These are phyloP conservation scores for Colletes latitarsis DNA, from an alignment of 1,140 invertebrate species.

Conservation along the genomic window DNA sequence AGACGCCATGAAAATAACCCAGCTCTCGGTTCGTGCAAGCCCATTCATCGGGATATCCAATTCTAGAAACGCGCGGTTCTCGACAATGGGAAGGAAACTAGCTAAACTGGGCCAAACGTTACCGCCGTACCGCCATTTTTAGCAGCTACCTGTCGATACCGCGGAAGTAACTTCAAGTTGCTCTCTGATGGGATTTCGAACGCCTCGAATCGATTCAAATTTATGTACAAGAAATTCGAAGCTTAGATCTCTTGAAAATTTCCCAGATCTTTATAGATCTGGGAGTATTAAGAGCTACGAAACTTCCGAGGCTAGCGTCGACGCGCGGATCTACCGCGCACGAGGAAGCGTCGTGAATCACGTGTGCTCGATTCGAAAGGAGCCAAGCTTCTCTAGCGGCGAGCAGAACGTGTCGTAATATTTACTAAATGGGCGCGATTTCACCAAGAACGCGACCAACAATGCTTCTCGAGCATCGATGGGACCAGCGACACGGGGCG, in stretches of 20 bases:
- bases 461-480: neutral
- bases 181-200: too few relatives aligned
- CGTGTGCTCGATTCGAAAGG: conserved; percentile 9
- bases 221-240: too few relatives aligned
- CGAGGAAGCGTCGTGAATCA: neutral
- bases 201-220: too few relatives aligned
- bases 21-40: neutral
- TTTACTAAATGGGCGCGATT: conserved; percentile 9
- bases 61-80: neutral
- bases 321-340: neutral
- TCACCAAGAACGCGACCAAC: conserved; percentile 22
- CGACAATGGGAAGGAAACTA: conserved; percentile 7
- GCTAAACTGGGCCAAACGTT: conserved; percentile 15
- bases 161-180: neutral
- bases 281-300: too few relatives aligned
- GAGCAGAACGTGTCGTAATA: neutral
- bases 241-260: too few relatives aligned
- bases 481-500: neutral
- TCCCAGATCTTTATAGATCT: too few relatives aligned
- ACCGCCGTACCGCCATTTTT: neutral
- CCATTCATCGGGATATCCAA: conserved; percentile 4
- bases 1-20: conserved; percentile 18
- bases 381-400: neutral
- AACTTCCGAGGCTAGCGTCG: too few relatives aligned
- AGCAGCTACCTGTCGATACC: neutral